Evolutionary conservation across 2,888 invertebrate species (phyloP).

Genomic region (Zootermopsis nevadensis): DNA sequence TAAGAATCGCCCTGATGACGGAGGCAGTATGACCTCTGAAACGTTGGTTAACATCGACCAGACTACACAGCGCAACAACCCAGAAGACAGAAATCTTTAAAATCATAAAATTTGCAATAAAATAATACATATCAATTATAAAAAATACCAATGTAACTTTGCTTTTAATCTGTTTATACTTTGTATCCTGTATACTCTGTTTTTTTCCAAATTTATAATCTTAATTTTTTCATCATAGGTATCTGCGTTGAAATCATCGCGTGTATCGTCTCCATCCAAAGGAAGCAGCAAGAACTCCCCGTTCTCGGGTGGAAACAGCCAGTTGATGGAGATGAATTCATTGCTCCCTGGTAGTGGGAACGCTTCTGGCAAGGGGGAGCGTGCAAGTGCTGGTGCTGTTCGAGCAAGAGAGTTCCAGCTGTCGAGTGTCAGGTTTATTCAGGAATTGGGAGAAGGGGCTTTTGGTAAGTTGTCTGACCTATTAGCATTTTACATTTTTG

Average conservation of each 20-base stretch:
- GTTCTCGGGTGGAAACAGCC: constrained; percentile 38
- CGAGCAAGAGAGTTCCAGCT: constrained; percentile 88
- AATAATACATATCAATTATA: too few species aligned
- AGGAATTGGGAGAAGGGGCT: constrained; percentile 95
- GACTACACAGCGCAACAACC: too few species aligned
- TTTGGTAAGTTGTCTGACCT: constrained; percentile 73
- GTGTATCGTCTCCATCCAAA: constrained; percentile 48
- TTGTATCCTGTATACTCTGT: too few species aligned
- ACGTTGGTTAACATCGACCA: too few species aligned
- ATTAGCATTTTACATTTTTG: neutral
- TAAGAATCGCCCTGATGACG: too few species aligned
- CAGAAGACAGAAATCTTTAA: too few species aligned
- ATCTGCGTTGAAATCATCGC: constrained; percentile 37
- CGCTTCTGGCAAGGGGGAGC: constrained; percentile 48
- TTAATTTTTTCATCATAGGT: constrained; percentile 30
- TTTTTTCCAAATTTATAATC: too few species aligned
- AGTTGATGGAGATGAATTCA: constrained; percentile 86
- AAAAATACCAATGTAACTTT: too few species aligned
- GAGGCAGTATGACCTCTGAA: too few species aligned
- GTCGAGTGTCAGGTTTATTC: constrained; percentile 85
- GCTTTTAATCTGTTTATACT: too few species aligned
- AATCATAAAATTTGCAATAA: too few species aligned
- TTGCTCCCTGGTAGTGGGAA: constrained; percentile 70
- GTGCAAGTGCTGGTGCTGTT: constrained; percentile 58
- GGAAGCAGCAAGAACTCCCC: constrained; percentile 34